Base-by-base conservation (phyloP, 1,140 invertebrate genomes). In the Ceratosolen solmsi region DNA sequence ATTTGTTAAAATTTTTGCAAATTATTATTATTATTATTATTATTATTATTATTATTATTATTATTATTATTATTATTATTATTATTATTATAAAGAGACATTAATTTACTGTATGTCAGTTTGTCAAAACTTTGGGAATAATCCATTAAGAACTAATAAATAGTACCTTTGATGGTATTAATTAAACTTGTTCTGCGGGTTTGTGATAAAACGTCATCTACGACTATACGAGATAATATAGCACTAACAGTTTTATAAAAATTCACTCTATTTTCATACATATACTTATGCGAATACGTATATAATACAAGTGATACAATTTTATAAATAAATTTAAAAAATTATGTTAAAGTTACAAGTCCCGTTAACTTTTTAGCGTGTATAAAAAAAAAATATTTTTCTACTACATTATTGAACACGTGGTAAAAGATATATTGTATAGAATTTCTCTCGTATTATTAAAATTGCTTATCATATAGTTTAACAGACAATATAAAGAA, bases 311-410 rank as follows among this genome's bases (percentile, higher is more conserved):
- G 41, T 46, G 20, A 54, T 65, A 65, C 4, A 36, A 63, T 63
- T 30, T 5, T 63, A 63, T 63, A 65, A 65, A 65, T 65, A 36
- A 65, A 36, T 65, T 65, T 33, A 20, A 65, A 65, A 65, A 65
- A 36, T 65, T 36, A 13, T 22, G 36, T 36, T 36, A 65, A 65
- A 3, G 17, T 36, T 38, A 36, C 20, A 36, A 36, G 11, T 36
- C 36, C 27, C 1, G 51, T 7, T 58, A 7, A 58, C 2, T 17
- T 17, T 7, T 33, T 36, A n/a, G 20, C 0, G 33, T 27, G 27
- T n/a, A 68, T 63, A 0, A 33, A 63, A 33, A 0, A 68, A 68
- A 68, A 38, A 68, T 38, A 68, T 9, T 38, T n/a, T 9, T 25
- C 22, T 25, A n/a, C 63, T n/a, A 68, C 15, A 36, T 36, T 36